Conservation (phyloP, 2,888 invertebrate species). For the Microdon myrmicae region DNA sequence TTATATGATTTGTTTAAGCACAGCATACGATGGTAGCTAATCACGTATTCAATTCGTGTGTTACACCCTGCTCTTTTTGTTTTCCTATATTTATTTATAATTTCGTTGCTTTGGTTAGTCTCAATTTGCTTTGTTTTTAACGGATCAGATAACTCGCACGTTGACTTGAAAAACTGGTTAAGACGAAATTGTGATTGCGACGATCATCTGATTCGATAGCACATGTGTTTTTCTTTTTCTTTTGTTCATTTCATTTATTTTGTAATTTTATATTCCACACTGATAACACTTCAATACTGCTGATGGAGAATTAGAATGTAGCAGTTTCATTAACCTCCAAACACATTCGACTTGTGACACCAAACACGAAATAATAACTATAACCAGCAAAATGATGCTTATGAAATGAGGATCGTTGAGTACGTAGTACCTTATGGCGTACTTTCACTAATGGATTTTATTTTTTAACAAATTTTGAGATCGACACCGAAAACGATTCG, state of each 20-base stretch:
- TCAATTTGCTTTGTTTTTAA: no score
- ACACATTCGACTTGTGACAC: slow-evolving; percentile 44
- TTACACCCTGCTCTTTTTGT: no score
- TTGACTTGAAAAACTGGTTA: slow-evolving; percentile 34
- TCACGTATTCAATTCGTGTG: no score
- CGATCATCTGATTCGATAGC: slow-evolving; percentile 31
- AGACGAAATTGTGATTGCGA: slow-evolving; percentile 12
- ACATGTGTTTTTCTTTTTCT: slow-evolving; percentile 12
- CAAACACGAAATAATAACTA: no score
- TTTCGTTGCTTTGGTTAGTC: no score
- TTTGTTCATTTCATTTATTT: slow-evolving; percentile 2
- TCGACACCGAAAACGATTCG: slow-evolving; percentile 48
- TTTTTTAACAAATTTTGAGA: no score
- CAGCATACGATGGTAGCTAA: no score
- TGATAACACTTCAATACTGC: slow-evolving; percentile 15
- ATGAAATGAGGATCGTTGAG: slow-evolving; percentile 10
- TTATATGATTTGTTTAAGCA: no score
- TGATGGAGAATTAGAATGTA: slow-evolving; percentile 17
- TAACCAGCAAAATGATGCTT: no score
- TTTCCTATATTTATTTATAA: no score
- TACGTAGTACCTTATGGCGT: slow-evolving; percentile 4
- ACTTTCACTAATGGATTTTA: neutral
- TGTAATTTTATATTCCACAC: slow-evolving; percentile 19
- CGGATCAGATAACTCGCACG: no score
- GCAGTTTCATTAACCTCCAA: neutral